Evolutionary conservation across 2,797 vertebrate genomes (phyloP).

Genomic region (Pantherophis alleghaniensis): DNA sequence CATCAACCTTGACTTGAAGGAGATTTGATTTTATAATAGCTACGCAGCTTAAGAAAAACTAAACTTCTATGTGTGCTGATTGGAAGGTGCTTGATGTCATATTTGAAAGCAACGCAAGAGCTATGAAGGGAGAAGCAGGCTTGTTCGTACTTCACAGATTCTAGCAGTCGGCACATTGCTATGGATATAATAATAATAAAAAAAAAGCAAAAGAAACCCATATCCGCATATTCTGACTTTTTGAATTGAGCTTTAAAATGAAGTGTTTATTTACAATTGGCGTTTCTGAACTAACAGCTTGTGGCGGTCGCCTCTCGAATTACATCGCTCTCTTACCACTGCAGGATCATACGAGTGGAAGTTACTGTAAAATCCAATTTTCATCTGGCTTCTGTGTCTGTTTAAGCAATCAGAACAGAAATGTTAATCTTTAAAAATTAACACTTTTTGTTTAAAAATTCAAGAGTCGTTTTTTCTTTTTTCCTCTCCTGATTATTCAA

Average conservation of each 20-base stretch:
- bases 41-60: accelerated
- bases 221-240: neutral
- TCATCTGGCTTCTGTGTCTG: slow-evolving; percentile 20
- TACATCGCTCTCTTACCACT: slow-evolving; percentile 18
- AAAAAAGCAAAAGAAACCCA: slow-evolving; percentile 8
- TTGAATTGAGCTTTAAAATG: slow-evolving; percentile 38
- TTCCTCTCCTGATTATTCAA: slow-evolving; percentile 43
- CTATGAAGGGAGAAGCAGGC: neutral
- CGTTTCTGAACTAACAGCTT: slow-evolving; percentile 42
- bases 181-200: neutral
- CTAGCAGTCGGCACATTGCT: neutral
- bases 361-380: neutral
- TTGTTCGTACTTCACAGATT: neutral
- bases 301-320: slow-evolving; percentile 38
- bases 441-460: slow-evolving; percentile 62
- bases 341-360: slow-evolving; percentile 30
- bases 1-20: neutral
- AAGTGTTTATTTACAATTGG: slow-evolving; percentile 37
- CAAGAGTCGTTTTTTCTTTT: slow-evolving; percentile 1
- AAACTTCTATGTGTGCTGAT: neutral
- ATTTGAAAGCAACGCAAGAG: neutral
- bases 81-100: neutral
- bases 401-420: slow-evolving; percentile 44
- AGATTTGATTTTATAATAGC: neutral
- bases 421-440: slow-evolving; percentile 62